Evolutionary conservation across 2,797 vertebrate genomes (phyloP), one percentile per base, ranked within the genome.

Genomic region (Labroides dimidiatus): DNA sequence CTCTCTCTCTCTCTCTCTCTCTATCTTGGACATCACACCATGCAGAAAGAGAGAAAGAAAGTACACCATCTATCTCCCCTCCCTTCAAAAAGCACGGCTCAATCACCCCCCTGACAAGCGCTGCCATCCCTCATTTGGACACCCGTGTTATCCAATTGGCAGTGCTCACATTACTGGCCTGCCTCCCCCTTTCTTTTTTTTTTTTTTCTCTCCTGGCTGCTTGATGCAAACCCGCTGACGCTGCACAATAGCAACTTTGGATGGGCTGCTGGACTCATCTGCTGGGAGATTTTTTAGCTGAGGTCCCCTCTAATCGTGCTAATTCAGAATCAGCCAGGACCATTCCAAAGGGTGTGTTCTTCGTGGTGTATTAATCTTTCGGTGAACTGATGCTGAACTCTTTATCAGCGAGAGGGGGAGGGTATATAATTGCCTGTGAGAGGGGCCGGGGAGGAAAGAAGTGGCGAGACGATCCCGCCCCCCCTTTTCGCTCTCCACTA

Each of bases 301-400:
- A 78, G 69, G 82, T 70, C 61, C 65, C 72, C 69, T 82, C 72
- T 85, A 84, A 91, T 90, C 66, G 60, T 74, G 78, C 69, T 83
- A 83, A 91, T 88, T 91, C 81, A 69, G 77, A 86, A 88, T 71
- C 69, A 41, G 66, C 81, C 85, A 81, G 82, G 77, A 80, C 75
- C 73, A 59, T 77, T 92, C 74, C 63, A 81, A 81, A 79, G 80
- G 77, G 79, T 86, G 82, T 77, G 81, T 88, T 88, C 85, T 79
- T 80, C 44, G 80, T 81, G 86, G 50, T 14, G 72, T 81, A 85
- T 88, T 87, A 92, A 92, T 92, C 90, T 90, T 80, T 77, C 51
- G 61, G 82, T 92, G 92, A 93, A 93, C 93, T 91, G 83, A 91
- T 84, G 84, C 77, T 93, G 92, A 93, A 93, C 91, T 87, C 82